These are phyloP conservation scores for Brachirus orientalis DNA, from an alignment of 2,113 vertebrate genomes.

Conservation along the genomic window DNA sequence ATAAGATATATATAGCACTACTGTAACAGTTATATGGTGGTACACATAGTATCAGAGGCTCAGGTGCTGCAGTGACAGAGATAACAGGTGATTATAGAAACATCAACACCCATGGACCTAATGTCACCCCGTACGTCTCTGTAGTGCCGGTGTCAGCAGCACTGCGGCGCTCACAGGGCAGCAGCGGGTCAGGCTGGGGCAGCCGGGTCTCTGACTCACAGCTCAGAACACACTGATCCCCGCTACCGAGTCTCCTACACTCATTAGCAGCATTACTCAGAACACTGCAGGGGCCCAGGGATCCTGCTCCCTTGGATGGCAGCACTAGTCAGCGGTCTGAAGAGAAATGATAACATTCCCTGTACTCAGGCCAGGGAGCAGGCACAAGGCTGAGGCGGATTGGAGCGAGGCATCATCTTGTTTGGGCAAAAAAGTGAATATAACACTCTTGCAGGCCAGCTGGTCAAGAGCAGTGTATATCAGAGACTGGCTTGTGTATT, in stretches of 20 bases:
- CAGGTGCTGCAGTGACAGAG: conserved; percentile 59
- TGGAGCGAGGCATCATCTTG: conserved; percentile 46
- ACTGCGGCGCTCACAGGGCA: conserved; percentile 18
- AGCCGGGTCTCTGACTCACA: conserved; percentile 31
- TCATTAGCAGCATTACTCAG: conserved; percentile 70
- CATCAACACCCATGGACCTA: conserved; percentile 31
- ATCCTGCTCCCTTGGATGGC: conserved; percentile 45
- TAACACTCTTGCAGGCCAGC: conserved; percentile 42
- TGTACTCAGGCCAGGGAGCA: conserved; percentile 55
- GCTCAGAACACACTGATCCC: conserved; percentile 57
- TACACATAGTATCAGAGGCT: conserved; percentile 34
- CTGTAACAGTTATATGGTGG: too few relatives aligned
- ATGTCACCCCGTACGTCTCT: conserved; percentile 27
- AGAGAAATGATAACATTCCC: conserved; percentile 58
- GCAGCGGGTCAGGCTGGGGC: conserved; percentile 37
- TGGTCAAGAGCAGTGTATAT: conserved; percentile 51
- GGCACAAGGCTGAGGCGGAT: conserved; percentile 48
- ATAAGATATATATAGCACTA: too few relatives aligned
- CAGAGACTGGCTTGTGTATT: conserved; percentile 20
- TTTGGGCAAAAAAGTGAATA: conserved; percentile 53
- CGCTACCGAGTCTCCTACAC: conserved; percentile 46
- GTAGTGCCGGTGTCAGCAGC: conserved; percentile 38
- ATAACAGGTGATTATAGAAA: conserved; percentile 69
- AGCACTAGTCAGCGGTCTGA: conserved; percentile 46
- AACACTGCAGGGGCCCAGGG: conserved; percentile 37